These are phyloP conservation scores for Leptodon cayanensis DNA, from an alignment of 2,797 vertebrate species.

Conservation along the genomic window DNA sequence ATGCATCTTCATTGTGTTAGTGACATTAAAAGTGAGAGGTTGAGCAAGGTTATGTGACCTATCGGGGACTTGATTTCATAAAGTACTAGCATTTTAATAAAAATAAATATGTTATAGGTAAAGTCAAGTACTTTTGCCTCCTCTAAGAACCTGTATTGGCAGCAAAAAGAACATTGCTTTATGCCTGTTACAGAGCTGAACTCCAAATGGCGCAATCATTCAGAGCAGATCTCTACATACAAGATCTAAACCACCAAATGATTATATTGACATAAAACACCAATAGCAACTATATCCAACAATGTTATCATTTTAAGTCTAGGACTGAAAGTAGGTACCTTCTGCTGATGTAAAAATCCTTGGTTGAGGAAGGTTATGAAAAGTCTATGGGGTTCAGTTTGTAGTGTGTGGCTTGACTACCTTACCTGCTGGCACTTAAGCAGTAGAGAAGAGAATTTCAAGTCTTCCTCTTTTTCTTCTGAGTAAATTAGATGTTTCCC, in stretches of 20 bases:
- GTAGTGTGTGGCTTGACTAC: neutral
- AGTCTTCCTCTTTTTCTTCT: neutral
- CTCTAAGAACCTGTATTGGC: neutral
- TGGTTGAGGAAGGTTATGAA: neutral
- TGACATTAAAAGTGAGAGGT: neutral
- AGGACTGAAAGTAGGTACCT: neutral
- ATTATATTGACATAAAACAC: neutral
- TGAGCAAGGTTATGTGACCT: neutral
- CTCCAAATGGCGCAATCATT: neutral
- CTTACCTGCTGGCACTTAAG: neutral
- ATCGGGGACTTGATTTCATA: neutral
- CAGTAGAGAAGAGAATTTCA: neutral
- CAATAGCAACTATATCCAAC: neutral
- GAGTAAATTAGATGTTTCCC: neutral
- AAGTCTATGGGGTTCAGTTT: neutral
- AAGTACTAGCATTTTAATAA: neutral
- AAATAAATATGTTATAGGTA: neutral
- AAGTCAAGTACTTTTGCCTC: neutral
- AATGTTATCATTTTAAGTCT: neutral
- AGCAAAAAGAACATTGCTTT: neutral
- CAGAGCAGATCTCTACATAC: fast-evolving
- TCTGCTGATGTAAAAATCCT: neutral
- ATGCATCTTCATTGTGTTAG: neutral
- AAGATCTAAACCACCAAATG: neutral
- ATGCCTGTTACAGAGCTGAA: neutral